Conservation (phyloP, 2,113 vertebrate species). For the Acinonyx jubatus region DNA sequence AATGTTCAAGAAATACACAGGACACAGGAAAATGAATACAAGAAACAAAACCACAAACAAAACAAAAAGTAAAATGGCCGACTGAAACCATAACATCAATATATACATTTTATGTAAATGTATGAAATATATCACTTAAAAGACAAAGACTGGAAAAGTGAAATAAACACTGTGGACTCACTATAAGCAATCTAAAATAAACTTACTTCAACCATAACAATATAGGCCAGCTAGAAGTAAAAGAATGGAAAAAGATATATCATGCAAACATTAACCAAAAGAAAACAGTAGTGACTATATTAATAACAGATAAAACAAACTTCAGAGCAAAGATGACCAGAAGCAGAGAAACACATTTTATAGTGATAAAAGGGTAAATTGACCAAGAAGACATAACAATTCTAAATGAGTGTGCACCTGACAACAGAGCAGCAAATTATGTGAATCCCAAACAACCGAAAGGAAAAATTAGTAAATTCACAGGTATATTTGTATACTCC, state of each 20-base stretch:
- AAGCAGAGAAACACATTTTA: not conserved
- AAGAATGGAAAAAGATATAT: not conserved
- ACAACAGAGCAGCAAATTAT: not conserved
- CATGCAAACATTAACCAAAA: not conserved
- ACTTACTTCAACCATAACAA: not conserved
- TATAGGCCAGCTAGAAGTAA: not conserved
- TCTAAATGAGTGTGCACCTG: not conserved
- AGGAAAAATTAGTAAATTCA: not conserved
- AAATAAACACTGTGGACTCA: not conserved
- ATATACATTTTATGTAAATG: not conserved
- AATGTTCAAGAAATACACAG: not conserved
- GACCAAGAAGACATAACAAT: not conserved
- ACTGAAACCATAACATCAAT: not conserved
- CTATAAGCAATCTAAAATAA: not conserved
- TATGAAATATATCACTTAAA: not conserved
- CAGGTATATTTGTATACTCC: not conserved
- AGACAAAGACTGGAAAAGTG: not conserved
- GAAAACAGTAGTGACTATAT: not conserved
- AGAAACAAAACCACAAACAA: not conserved
- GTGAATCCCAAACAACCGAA: not conserved
- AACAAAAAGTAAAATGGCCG: not conserved
- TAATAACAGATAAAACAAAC: not conserved
- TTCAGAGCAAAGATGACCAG: not conserved
- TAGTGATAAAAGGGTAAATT: not conserved
- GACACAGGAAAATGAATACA: not conserved